Base-by-base conservation (phyloP, 1,140 invertebrate species). In the Achroia grisella region DNA sequence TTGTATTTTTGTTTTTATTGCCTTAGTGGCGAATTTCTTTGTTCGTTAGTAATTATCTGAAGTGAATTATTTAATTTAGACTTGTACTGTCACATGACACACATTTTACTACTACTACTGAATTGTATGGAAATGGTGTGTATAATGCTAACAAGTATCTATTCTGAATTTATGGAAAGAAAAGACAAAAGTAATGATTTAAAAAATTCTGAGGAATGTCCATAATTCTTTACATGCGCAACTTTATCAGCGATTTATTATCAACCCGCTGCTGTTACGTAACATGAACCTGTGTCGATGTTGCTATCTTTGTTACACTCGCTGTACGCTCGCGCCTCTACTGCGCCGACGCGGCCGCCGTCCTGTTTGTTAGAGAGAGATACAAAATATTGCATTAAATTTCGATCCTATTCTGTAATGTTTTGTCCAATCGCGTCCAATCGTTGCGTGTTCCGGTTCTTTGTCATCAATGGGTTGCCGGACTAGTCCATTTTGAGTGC, bases 381-480 rank as follows among this genome's bases (percentile, higher is more conserved):
- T 39, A 56, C 39, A 46, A 40, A 40, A 70, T 60, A 53, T 68
- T 74, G 72, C 74, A 78, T 80, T 80, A 71, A 79, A 77, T 77
- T 82, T 84, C 80, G 80, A 84, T 81, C 77, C 66, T 79, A 70
- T 81, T 83, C 79, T 84, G 70, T 78, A 71, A 77, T 68, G 75
- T 77, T 75, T 75, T 64, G 74, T 77, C 84, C 84, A 85, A 86
- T 86, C 80, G 75, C 81, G 71, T 69, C 71, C 77, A 78, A 86
- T 86, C 84, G 83, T 68, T 69, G 71, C 71, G 85, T 86, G 79
- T 87, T 86, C 84, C 79, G 83, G 84, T 87, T 86, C 87, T 88
- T 86, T 84, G 83, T 87, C 81, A 88, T 88, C 86, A 88, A 88
- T 88, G 87, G 83, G 84, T 82, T 62, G 77, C 80, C 76, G 86